Evolutionary conservation across 2,113 vertebrate species (phyloP), one percentile per base, ranked within the genome.

Genomic region (Brachyhypopomus occidentalis): DNA sequence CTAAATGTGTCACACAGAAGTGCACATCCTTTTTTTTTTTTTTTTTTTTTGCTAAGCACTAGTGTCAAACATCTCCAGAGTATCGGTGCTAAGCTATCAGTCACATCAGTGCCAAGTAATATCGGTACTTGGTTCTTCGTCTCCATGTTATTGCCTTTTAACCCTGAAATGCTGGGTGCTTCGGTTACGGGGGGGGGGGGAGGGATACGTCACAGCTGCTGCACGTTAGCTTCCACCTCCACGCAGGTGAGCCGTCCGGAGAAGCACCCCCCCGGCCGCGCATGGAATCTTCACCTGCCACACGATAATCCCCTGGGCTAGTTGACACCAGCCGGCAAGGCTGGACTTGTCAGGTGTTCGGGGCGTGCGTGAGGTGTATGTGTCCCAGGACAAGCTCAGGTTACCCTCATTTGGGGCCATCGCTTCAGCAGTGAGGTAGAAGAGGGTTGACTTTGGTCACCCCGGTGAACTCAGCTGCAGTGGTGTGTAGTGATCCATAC

Each of bases 241-340:
- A 60, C 55, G 7, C 22, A 69, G 22, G 36, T 69, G 25, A 75
- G 45, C 72, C 22, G 27, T 56, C 48, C 67, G 60, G 71, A 80
- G 67, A 11, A 52, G 60, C 63, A 25, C 66, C 74, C 72, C 75
- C 79, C 66, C 41, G 17, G 72, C 62, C 60, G 45, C 58, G 62
- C 59, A 34, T 58, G 48, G 62, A 81, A 75, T 30, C 79, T 67
- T 74, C 71, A 75, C 25, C 16, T 67, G 79, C 72, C 45, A 81
- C 75, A 75, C 66, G 62, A 81, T 75, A 75, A 81, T 48, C 60
- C 60, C 30, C 19, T 3, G 45, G 67, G 79, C 48, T 67, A 81
- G 48, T 45, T 81, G 72, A 81, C 52, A 81, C 72, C 79, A 38
- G 30, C 41, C 48, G 78, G 48, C 20, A 38, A 79, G 56, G 36